Percentiles rank a stretch among this genome's conserved stretches.
phyloP scores from a whole-genome alignment of 2,113 vertebrate species.

The Hippocampus guttulatus region DNA sequence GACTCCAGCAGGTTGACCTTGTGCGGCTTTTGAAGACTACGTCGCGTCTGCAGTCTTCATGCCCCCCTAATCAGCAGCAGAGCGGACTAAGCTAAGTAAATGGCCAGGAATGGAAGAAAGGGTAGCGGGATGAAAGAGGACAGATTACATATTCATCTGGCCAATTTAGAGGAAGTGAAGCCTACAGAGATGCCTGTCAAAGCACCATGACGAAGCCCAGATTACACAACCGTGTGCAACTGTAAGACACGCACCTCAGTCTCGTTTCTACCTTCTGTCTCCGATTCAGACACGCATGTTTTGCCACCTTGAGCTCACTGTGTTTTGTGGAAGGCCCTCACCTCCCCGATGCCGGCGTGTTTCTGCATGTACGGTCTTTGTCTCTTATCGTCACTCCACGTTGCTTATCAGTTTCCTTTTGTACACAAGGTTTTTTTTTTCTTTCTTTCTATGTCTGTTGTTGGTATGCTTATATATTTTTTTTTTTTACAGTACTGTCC shows the following conservation, averaged over 20 bases:
- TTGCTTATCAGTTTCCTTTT: slow-evolving; percentile 70
- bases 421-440: slow-evolving; percentile 52
- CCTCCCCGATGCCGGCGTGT: slow-evolving; percentile 64
- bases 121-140: slow-evolving; percentile 63
- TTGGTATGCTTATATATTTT: slow-evolving; percentile 47
- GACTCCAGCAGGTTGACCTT: slow-evolving; percentile 23
- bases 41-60: slow-evolving; percentile 26
- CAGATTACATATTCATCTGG: slow-evolving; percentile 72
- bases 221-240: slow-evolving; percentile 66
- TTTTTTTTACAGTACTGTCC: slow-evolving; percentile 8
- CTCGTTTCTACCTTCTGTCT: slow-evolving; percentile 11
- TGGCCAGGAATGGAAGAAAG: slow-evolving; percentile 37
- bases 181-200: slow-evolving; percentile 54
- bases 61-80: slow-evolving; percentile 25
- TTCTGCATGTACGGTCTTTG: slow-evolving; percentile 71
- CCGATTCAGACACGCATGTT: slow-evolving; percentile 42
- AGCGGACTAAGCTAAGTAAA: slow-evolving; percentile 31
- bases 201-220: slow-evolving; percentile 39
- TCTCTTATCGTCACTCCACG: slow-evolving; percentile 67
- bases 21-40: slow-evolving; percentile 20
- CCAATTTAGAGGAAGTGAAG: slow-evolving; percentile 71
- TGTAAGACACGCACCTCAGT: slow-evolving; percentile 17
- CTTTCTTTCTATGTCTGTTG: slow-evolving; percentile 41
- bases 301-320: slow-evolving; percentile 49
- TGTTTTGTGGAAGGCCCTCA: slow-evolving; percentile 59